Evolutionary conservation across 2,888 invertebrate species (phyloP).

Genomic region (Meiosimyza platycephala): DNA sequence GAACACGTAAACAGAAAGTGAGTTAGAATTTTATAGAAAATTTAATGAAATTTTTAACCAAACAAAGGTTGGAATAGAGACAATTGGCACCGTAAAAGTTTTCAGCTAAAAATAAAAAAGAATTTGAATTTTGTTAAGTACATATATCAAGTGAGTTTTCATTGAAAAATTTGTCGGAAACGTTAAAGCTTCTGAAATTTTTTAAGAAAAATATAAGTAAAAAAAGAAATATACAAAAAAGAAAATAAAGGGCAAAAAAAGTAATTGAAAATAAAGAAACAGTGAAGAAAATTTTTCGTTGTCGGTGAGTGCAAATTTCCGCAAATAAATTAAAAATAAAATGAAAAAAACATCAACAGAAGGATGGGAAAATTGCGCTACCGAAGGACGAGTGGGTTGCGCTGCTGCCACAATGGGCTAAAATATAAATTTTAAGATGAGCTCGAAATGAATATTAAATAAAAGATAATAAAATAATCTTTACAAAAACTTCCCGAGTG

Average conservation of each 20-base stretch:
- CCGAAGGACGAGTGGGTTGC: no score
- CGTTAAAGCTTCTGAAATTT: conserved; percentile 37
- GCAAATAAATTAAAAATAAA: background rate
- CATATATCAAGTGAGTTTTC: conserved; percentile 39
- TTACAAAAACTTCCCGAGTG: no score
- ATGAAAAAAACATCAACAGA: no score
- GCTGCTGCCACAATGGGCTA: no score
- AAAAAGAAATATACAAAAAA: conserved; percentile 9
- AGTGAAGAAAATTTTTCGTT: conserved; percentile 22
- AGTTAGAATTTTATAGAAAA: no score
- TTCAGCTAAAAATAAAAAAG: conserved; percentile 14
- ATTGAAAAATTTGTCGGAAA: conserved; percentile 41
- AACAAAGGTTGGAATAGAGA: background rate
- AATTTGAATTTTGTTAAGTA: background rate
- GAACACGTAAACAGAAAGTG: conserved; percentile 7
- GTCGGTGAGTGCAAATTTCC: conserved; percentile 29
- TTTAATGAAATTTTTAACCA: no score
- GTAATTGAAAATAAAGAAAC: conserved; percentile 5
- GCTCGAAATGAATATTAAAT: no score
- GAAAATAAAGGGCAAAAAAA: conserved; percentile 18
- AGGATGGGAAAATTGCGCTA: no score
- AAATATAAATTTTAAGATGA: no score
- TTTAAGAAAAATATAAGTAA: conserved; percentile 21
- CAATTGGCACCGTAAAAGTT: background rate
- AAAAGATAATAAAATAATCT: no score